Base-by-base conservation (phyloP, 2,888 invertebrate species). In the Odontocolon sp. region DNA sequence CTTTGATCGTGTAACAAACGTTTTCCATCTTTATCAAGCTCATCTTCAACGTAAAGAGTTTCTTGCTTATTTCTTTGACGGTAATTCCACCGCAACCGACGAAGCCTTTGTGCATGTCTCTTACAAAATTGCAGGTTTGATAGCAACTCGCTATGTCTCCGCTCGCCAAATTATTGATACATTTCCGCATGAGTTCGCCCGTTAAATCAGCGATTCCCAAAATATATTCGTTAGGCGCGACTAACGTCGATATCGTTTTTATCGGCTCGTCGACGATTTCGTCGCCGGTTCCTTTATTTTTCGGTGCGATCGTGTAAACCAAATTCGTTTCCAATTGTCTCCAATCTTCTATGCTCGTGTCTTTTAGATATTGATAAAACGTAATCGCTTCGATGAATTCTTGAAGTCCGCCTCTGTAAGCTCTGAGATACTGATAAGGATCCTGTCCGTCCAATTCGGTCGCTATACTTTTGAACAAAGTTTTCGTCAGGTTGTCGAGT, bases 181-280 rank as follows among this genome's bases (percentile, higher is more conserved):
- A 96, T 82, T 95, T 93, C 57, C 98, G 92, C 98, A 98, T 98
- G 45, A 98, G 89, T 89, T 98, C 98, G 0, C 98, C 98, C 0
- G 96, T 97, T 26, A 97, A 92, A 91, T 98, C 98, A 0, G 95
- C 95, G 33, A 98, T 90, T 0, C 98, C 98, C 40, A 98, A 90
- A 86, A 98, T 91, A 81, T 92, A 94, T 78, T 94, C 94, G 33
- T 86, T 86, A 0, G 92, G 91, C 9, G 91, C 90, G 61, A 92
- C 84, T 14, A 91, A 80, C 21, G 91, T 81, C 4, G 73, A 40
- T 45, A 86, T 72, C 0, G 74, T 81, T 63, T 80, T 85, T 2
- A 18, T 38, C 9, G 78, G 40, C 21, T 56, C 61, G 40, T 59
- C 80, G 2, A 21, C 18, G 38, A 70, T 59, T 2, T 82, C 59